phyloP scores from a whole-genome alignment of 2,797 vertebrate species.

The Typhlichthys subterraneus region DNA sequence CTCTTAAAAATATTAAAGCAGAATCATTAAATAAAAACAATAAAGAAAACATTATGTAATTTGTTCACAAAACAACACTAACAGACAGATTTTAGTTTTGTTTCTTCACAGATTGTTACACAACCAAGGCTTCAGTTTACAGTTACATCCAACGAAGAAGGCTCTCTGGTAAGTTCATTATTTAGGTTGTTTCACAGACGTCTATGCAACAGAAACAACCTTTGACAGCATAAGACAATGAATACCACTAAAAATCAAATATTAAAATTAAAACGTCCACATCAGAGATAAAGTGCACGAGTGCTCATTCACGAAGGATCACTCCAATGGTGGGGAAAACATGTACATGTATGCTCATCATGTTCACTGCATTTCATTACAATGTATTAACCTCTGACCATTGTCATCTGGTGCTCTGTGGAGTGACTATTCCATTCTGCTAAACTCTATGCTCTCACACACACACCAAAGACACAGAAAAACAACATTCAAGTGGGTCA shows the following conservation, averaged over 20 bases:
- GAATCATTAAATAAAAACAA: conserved; percentile 16
- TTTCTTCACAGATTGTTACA: background rate
- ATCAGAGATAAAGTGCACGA: conserved; percentile 80
- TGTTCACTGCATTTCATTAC: conserved; percentile 2
- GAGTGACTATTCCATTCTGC: conserved; percentile 15
- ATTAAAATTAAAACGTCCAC: conserved; percentile 9
- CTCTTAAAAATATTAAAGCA: conserved; percentile 18
- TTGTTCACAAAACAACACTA: conserved; percentile 28
- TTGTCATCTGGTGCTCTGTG: conserved; percentile 25
- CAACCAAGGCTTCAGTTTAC: conserved; percentile 41
- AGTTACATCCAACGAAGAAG: conserved; percentile 63
- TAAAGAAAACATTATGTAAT: conserved; percentile 19
- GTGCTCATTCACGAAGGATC: conserved; percentile 70
- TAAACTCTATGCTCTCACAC: conserved; percentile 13
- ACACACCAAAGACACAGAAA: conserved; percentile 23
- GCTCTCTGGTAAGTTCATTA: conserved; percentile 54
- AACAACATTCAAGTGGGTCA: conserved; percentile 39
- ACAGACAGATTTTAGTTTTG: background rate
- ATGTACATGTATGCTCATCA: conserved; percentile 56
- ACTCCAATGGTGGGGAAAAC: conserved; percentile 34
- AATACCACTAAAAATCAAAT: conserved; percentile 29
- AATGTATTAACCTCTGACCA: background rate
- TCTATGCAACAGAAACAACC: conserved; percentile 47
- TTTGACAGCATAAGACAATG: conserved; percentile 40
- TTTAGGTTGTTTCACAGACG: conserved; percentile 68